A percentile compares a stretch with the other conserved stretches of the same genome.
Evolutionary conservation across 1,140 invertebrate genomes (phyloP).

Genomic region (Hyles euphorbiae): DNA sequence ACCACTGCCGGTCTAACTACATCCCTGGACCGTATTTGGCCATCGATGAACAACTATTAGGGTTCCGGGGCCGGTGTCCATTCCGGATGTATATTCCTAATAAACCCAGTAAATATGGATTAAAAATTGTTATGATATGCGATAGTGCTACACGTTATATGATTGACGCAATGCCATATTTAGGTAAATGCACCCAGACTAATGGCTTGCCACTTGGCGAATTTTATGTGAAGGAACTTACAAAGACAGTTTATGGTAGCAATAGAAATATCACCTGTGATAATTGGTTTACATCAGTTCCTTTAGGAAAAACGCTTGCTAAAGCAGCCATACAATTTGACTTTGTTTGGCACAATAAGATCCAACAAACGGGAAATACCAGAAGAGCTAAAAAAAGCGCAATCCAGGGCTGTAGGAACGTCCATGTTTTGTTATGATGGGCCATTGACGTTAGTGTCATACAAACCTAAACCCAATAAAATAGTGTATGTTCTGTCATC

Average conservation of each 20-base stretch:
- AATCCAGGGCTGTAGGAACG: slow-evolving; percentile 15
- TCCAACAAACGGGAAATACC: slow-evolving; percentile 55
- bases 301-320: slow-evolving; percentile 40
- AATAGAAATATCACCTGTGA: slow-evolving; percentile 15
- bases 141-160: slow-evolving; percentile 45
- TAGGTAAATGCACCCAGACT: slow-evolving; percentile 38
- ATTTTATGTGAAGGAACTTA: slow-evolving; percentile 26
- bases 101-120: slow-evolving; percentile 33
- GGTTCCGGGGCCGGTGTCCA: slow-evolving; percentile 13
- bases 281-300: slow-evolving; percentile 16
- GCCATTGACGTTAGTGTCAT: slow-evolving; percentile 11
- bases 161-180: slow-evolving; percentile 44
- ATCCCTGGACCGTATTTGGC: slow-evolving; percentile 17
- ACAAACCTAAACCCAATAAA: slow-evolving; percentile 32
- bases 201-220: slow-evolving; percentile 26
- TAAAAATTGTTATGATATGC: slow-evolving; percentile 35
- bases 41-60: slow-evolving; percentile 13
- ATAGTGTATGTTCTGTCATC: slow-evolving; percentile 17
- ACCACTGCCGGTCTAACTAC: slow-evolving; percentile 25
- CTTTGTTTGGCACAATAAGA: slow-evolving; percentile 38
- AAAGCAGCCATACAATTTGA: slow-evolving; percentile 39
- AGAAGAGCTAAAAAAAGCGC: slow-evolving; percentile 31
- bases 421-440: slow-evolving; percentile 37
- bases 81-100: slow-evolving; percentile 24
- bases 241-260: slow-evolving; percentile 30